Evolutionary conservation across 2,113 vertebrate genomes (phyloP).

Genomic region (Oncorhynchus mykiss): DNA sequence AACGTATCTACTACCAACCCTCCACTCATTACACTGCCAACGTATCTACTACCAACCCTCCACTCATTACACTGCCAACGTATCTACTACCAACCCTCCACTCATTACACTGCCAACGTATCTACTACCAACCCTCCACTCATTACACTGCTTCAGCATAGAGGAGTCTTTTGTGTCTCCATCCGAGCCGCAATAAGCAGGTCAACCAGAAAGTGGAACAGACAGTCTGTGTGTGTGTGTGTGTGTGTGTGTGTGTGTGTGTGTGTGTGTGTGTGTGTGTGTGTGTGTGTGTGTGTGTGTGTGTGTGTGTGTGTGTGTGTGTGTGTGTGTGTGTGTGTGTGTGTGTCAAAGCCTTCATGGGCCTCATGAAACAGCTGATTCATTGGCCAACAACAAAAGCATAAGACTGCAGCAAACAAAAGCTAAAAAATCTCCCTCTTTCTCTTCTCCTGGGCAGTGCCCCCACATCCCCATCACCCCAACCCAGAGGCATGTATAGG

Average conservation of each 20-base stretch:
- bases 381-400: conserved; percentile 44
- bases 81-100: too few relatives aligned
- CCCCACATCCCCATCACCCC: conserved; percentile 5
- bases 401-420: conserved; percentile 23
- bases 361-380: conserved; percentile 55
- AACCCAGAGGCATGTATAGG: background rate
- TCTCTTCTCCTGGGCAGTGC: conserved; percentile 35
- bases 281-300: background rate
- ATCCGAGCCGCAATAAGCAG: conserved; percentile 62
- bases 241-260: conserved; percentile 1
- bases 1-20: too few relatives aligned
- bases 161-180: conserved; percentile 79
- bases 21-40: too few relatives aligned
- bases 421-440: conserved; percentile 32
- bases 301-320: background rate
- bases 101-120: too few relatives aligned
- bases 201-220: conserved; percentile 63
- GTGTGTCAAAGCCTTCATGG: conserved; percentile 58
- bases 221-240: conserved; percentile 12
- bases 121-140: conserved; percentile 39
- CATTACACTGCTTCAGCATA: conserved; percentile 68
- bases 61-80: too few relatives aligned
- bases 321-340: conserved; percentile 1
- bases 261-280: conserved; percentile 29
- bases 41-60: too few relatives aligned